Conservation (phyloP, 2,888 invertebrate genomes). For the Harmothoe impar region DNA sequence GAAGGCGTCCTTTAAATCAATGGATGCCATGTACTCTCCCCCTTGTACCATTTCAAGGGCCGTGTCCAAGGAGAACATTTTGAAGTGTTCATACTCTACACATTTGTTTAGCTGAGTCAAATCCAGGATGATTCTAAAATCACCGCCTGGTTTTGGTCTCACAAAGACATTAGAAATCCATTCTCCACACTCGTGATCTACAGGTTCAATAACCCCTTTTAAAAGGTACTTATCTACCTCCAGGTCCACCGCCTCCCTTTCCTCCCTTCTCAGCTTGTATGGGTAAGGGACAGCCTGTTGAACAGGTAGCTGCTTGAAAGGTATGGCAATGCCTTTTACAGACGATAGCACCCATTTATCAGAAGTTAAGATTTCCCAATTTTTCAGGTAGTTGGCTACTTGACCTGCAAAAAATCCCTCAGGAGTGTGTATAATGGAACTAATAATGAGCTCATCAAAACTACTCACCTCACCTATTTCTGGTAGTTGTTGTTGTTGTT, state of each 20-base stretch:
- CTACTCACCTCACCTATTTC: too few species aligned
- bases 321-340: neutral
- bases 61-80: neutral
- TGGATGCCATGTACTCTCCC: neutral
- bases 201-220: neutral
- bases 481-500: too few species aligned
- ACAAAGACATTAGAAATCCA: neutral
- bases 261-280: neutral
- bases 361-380: neutral
- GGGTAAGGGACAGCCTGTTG: neutral
- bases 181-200: neutral
- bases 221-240: neutral
- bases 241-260: neutral
- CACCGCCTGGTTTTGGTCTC: neutral
- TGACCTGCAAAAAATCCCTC: neutral
- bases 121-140: neutral
- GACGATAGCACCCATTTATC: neutral
- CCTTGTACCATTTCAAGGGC: neutral
- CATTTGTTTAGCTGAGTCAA: neutral
- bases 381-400: neutral
- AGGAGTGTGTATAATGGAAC: neutral
- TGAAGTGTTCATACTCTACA: neutral
- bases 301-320: too few species aligned
- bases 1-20: neutral
- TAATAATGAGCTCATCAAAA: too few species aligned